These are phyloP conservation scores for Glaucopsyche alexis DNA, from an alignment of 2,888 invertebrate species.

Conservation along the genomic window DNA sequence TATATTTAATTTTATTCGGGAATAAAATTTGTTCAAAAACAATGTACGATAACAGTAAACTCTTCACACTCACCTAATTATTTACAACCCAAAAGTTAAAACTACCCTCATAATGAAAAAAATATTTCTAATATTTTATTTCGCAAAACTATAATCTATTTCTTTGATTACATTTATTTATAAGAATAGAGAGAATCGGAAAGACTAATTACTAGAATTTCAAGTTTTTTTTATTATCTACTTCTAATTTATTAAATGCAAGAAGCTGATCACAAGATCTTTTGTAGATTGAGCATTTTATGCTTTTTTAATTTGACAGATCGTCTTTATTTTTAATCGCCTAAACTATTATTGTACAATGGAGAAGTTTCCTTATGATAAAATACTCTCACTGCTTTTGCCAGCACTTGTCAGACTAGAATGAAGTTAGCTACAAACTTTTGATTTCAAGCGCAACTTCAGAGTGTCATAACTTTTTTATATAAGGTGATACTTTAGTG, in stretches of 20 bases:
- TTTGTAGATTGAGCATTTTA: constrained; percentile 27
- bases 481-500: too few relatives aligned
- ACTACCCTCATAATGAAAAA: constrained; percentile 63
- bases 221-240: constrained; percentile 11
- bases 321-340: constrained; percentile 32
- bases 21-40: constrained; percentile 67
- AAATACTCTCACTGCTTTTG: background rate
- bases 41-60: constrained; percentile 55
- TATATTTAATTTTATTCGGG: constrained; percentile 63
- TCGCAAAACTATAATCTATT: constrained; percentile 55
- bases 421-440: too few relatives aligned
- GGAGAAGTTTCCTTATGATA: background rate
- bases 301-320: constrained; percentile 32
- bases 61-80: constrained; percentile 44
- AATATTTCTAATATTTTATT: constrained; percentile 53
- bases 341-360: background rate
- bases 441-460: too few relatives aligned
- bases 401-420: too few relatives aligned
- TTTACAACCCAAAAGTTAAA: constrained; percentile 50
- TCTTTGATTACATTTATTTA: constrained; percentile 50
- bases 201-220: constrained; percentile 45
- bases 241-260: constrained; percentile 17
- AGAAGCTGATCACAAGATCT: constrained; percentile 20
- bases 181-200: constrained; percentile 50
- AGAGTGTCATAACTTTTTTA: too few relatives aligned